phyloP scores from a whole-genome alignment of 2,888 invertebrate genomes.

The Patella caerulea region DNA sequence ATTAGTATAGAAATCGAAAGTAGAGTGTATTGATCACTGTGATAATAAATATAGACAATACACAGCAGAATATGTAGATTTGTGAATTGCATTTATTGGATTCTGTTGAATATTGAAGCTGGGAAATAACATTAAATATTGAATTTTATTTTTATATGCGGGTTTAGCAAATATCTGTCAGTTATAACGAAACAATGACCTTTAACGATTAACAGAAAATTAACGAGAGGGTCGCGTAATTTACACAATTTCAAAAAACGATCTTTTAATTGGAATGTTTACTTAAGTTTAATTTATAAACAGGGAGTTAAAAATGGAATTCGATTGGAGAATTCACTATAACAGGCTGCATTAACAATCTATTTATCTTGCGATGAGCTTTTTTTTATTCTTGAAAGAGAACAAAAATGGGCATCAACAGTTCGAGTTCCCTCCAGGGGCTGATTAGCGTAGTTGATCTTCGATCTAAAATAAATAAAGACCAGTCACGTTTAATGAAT shows the following conservation, averaged over 20 bases:
- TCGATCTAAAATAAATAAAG: too few species aligned
- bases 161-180: not conserved
- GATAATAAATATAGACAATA: conserved; percentile 7
- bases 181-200: not conserved
- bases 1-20: conserved; percentile 5
- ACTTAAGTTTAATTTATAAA: not conserved
- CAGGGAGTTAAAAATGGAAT: not conserved
- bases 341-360: conserved; percentile 9
- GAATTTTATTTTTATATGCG: conserved; percentile 4
- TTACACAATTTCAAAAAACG: not conserved
- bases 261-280: not conserved
- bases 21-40: not conserved
- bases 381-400: not conserved
- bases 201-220: conserved; percentile 7
- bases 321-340: not conserved
- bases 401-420: too few species aligned
- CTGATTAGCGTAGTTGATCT: too few species aligned
- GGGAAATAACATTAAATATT: not conserved
- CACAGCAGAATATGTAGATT: not conserved
- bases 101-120: too few species aligned
- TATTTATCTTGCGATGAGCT: not conserved
- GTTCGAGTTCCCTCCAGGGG: too few species aligned
- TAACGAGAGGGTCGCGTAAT: not conserved
- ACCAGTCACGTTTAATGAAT: too few species aligned
- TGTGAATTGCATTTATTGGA: not conserved